Conservation (phyloP, 2,113 vertebrate species). For the Porphyrio hochstetteri region DNA sequence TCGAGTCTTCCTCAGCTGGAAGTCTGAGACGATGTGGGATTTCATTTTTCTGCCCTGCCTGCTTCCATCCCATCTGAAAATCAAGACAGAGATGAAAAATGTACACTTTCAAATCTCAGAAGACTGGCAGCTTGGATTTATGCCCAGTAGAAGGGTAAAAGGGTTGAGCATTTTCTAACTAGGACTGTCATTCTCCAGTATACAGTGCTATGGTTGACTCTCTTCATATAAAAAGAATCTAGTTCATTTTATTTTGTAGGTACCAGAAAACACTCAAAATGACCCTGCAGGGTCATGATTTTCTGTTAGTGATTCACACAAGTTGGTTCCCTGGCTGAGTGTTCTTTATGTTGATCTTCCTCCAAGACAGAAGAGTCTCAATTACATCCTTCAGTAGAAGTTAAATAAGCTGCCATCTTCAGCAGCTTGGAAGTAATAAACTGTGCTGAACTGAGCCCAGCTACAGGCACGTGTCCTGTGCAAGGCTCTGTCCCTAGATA, state of each 20-base stretch:
- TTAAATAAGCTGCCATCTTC: neutral
- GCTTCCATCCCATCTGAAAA: neutral
- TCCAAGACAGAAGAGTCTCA: neutral
- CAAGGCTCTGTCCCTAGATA: neutral
- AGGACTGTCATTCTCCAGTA: neutral
- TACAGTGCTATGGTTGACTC: neutral
- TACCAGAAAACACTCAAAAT: neutral
- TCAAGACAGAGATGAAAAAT: neutral
- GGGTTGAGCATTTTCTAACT: neutral
- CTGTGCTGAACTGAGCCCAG: neutral
- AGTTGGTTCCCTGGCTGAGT: neutral
- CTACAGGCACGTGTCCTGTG: neutral
- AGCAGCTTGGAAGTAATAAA: neutral
- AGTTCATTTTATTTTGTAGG: neutral
- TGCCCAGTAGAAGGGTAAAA: neutral
- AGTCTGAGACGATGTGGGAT: neutral
- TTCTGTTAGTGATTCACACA: neutral
- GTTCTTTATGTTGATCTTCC: neutral
- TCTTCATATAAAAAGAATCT: neutral
- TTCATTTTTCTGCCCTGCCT: neutral
- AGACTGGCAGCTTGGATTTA: neutral
- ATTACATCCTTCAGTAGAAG: neutral
- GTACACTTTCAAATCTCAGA: neutral
- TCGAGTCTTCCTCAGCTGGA: neutral
- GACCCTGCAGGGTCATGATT: neutral